Evolutionary conservation across 2,888 invertebrate genomes (phyloP).

Genomic region (Parthenolecanium corni): DNA sequence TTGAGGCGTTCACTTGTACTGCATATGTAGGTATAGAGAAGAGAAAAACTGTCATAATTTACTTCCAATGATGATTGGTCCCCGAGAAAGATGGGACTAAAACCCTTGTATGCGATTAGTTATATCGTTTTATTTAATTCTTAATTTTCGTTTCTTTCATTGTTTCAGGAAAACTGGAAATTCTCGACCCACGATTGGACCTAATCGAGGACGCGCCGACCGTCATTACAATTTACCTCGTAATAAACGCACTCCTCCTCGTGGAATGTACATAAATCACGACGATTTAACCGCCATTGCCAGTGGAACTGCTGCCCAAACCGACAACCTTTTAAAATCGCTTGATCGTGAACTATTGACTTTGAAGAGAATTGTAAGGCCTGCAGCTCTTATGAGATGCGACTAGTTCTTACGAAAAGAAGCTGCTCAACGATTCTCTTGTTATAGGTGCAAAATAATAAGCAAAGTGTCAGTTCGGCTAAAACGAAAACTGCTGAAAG

Average conservation of each 20-base stretch:
- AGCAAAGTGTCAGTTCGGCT: conserved; percentile 76
- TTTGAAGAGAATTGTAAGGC: conserved; percentile 91
- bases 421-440: neutral
- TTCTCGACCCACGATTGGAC: conserved; percentile 67
- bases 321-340: conserved; percentile 74
- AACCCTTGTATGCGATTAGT: too few relatives aligned
- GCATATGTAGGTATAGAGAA: too few relatives aligned
- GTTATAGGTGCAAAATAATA: conserved; percentile 82
- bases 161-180: conserved; percentile 74
- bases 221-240: conserved; percentile 37
- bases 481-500: conserved; percentile 60
- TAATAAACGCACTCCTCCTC: conserved; percentile 71
- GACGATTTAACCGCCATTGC: conserved; percentile 91
- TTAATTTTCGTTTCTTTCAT: too few relatives aligned
- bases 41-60: too few relatives aligned
- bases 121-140: too few relatives aligned
- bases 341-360: conserved; percentile 90
- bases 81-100: too few relatives aligned
- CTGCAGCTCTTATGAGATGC: neutral
- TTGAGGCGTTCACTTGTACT: too few relatives aligned
- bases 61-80: too few relatives aligned
- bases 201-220: conserved; percentile 41
- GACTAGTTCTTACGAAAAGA: too few relatives aligned
- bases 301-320: conserved; percentile 59
- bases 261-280: conserved; percentile 95